Percentiles rank a stretch among this genome's conserved stretches.
Conservation (phyloP, 2,888 invertebrate species). For the Tinea trinotella region DNA sequence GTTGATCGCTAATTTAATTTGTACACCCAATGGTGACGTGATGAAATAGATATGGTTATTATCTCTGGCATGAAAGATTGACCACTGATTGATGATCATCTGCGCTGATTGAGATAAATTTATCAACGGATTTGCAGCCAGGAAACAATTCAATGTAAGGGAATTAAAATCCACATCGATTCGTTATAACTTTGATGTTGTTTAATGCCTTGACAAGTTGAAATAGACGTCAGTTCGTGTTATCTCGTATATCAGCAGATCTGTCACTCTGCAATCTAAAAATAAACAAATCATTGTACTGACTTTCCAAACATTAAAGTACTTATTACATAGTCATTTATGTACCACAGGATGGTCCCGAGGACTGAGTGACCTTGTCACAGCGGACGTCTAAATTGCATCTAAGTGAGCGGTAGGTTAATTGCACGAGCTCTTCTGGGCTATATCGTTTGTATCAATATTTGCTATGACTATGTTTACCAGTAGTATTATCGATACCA, state of each 20-base stretch:
- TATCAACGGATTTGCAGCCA: constrained; percentile 2
- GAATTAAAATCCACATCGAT: constrained; percentile 9
- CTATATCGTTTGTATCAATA: constrained; percentile 46
- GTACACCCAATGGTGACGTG: neutral
- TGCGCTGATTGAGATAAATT: neutral
- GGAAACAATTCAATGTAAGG: constrained; percentile 4
- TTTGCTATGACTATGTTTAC: constrained; percentile 22
- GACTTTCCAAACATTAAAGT: constrained; percentile 1
- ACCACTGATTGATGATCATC: neutral
- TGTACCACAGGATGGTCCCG: neutral
- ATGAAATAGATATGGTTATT: neutral
- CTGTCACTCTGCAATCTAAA: constrained; percentile 13
- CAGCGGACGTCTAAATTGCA: constrained; percentile 15
- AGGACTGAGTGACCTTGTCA: constrained; percentile 13
- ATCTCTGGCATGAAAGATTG: neutral
- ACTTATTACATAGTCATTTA: neutral
- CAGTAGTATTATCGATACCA: neutral
- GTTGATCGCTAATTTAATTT: constrained; percentile 5
- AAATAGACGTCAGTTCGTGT: constrained; percentile 12
- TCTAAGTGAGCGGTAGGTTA: constrained; percentile 31
- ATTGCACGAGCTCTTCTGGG: constrained; percentile 50
- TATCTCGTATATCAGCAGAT: constrained; percentile 14
- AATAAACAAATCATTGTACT: constrained; percentile 13
- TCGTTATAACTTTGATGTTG: constrained; percentile 4
- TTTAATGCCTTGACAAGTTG: constrained; percentile 13